phyloP scores from a whole-genome alignment of 2,888 invertebrate species.

The Hyalella azteca region DNA sequence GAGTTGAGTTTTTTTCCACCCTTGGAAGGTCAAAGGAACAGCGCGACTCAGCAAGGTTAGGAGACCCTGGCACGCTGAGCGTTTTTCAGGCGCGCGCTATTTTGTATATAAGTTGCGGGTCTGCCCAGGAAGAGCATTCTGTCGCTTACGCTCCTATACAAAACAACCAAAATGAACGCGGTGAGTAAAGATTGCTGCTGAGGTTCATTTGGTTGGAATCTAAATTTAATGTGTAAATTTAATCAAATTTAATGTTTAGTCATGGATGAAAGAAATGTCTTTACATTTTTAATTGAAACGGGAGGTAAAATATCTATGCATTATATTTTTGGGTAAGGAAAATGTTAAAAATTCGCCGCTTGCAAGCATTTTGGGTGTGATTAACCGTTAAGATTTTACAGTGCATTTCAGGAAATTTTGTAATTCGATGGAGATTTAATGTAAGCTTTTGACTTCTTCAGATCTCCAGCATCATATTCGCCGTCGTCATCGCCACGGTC shows the following conservation, averaged over 20 bases:
- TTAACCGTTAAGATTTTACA: too few species aligned
- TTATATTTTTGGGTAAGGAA: too few species aligned
- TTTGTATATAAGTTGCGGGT: constrained; percentile 19
- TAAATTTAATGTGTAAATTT: neutral
- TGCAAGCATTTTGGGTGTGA: too few species aligned
- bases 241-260: too few species aligned
- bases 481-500: neutral
- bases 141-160: constrained; percentile 11
- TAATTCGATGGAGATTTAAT: too few species aligned
- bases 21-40: neutral
- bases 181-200: neutral
- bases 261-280: too few species aligned
- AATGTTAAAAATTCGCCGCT: too few species aligned
- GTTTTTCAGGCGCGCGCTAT: neutral
- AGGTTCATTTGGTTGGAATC: neutral
- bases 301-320: too few species aligned
- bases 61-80: neutral
- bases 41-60: too few species aligned
- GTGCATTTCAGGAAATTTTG: too few species aligned
- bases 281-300: too few species aligned
- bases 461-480: neutral
- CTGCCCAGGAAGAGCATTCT: neutral
- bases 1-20: neutral
- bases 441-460: too few species aligned
- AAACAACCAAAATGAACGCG: constrained; percentile 30